These are phyloP conservation scores for Dynastes maya DNA, from an alignment of 2,888 invertebrate genomes.

Conservation along the genomic window DNA sequence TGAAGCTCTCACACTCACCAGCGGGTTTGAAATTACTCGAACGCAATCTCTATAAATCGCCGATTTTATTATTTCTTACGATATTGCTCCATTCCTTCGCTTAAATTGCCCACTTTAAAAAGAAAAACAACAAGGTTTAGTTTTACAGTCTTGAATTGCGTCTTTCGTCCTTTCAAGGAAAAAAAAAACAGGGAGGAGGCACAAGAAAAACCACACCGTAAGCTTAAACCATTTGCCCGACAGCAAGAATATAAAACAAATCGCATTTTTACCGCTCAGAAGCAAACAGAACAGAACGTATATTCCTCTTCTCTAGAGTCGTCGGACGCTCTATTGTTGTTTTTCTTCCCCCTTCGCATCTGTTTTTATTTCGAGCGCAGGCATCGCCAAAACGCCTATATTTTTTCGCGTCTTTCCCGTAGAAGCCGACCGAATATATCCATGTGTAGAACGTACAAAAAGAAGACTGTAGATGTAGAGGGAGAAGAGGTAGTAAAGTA, in stretches of 20 bases:
- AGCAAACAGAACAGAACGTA: background rate
- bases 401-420: constrained; percentile 17
- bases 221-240: constrained; percentile 25
- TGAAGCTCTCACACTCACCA: too few relatives aligned
- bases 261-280: constrained; percentile 26
- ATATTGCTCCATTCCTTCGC: constrained; percentile 3
- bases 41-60: background rate
- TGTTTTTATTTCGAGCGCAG: constrained; percentile 21
- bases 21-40: background rate
- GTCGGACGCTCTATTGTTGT: background rate
- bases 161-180: background rate
- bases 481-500: background rate
- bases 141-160: constrained; percentile 15
- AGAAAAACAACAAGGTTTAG: background rate
- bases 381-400: constrained; percentile 15
- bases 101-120: constrained; percentile 11
- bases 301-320: background rate
- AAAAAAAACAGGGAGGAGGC: too few relatives aligned
- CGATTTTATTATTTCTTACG: constrained; percentile 1
- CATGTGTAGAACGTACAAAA: too few relatives aligned
- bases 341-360: background rate
- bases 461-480: background rate
- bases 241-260: constrained; percentile 37
- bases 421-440: background rate
- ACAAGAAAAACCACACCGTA: constrained; percentile 19